Evolutionary conservation across 2,888 invertebrate species (phyloP), one percentile per base, ranked within the genome.

Genomic region (Chaetoderma sp.): DNA sequence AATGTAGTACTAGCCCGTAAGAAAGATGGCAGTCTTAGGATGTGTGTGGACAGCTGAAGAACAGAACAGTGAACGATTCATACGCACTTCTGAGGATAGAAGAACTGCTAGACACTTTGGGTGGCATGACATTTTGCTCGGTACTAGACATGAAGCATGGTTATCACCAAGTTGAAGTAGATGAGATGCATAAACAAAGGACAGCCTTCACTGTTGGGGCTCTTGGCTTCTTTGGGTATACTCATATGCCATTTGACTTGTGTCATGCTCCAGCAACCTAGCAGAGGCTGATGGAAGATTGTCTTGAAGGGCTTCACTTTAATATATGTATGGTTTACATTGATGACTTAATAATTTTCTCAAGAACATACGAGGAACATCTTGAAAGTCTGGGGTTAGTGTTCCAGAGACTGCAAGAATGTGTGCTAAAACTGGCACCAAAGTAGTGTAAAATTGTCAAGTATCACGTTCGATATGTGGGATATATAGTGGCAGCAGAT

Each of bases 281-380:
- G 44, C 65, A 72, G 39, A 2, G 70, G 18, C 36, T 64, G 1
- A 67, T 70, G 69, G 65, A 72, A 33, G 57, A 64, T n/a, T 45
- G 45, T 21, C 28, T 71, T 13, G 30, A 25, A 21, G 61, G 32
- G 18, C 18, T 61, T 8, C 23, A 45, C 21, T 27, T 52, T 21
- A 52, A 61, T 16, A 65, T 68, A 25, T 69, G 67, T 32, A 30
- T 69, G 3, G 60, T 73, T 6, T 75, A 70, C 30, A 2, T 71
- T 1, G 72, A 74, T 58, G 74, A 75, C 57, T 10, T 73, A 4
- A 74, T 68, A 8, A 59, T 74, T 16, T 69, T 61, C 33, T 62
- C 64, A 1, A 45, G 23, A 0, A 56, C 63, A 10, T 63, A 67
- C 52, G 65, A 67, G 25, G 60, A 72, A 50, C 67, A 72, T 58